Base-by-base conservation (phyloP, 2,113 vertebrate species). In the Salvelinus fontinalis region DNA sequence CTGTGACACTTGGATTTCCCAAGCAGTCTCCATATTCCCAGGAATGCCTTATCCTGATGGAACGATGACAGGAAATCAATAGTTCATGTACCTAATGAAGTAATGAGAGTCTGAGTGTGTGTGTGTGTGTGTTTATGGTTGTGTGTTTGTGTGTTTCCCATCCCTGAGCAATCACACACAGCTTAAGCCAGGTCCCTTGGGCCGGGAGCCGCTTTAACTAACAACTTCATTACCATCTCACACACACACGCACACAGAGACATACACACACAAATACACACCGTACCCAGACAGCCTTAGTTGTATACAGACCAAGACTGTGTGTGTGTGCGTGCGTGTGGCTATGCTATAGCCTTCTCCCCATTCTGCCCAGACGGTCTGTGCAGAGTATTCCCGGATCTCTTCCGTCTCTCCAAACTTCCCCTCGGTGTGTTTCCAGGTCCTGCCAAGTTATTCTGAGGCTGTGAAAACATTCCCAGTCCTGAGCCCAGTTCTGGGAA, bases 1-100 rank as follows among this genome's bases (percentile, higher is more conserved):
- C 88, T 90, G 77, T 82, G 91, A 77, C 82, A 89, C 82, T 84
- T 90, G 87, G 90, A 93, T 90, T 91, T 92, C 94, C 93, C 93
- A 91, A 89, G 84, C 88, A 88, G 89, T 89, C 92, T 89, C 88
- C 93, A 89, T 86, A 89, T 94, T 95, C 93, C 88, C 89, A 83
- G 84, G 92, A 90, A 94, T 90, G 91, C 90, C 91, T 92, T 94
- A 85, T 89, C 91, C 90, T 93, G 87, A 88, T 93, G 92, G 87
- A 95, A 93, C 90, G 83, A 88, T 92, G 94, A 94, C 94, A 96
- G 93, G 83, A 97, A 97, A 95, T 97, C 94, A 94, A 95, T 96
- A 93, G 83, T 70, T 83, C 77, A 84, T 90, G 84, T 90, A 92
- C 90, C 92, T 94, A 94, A 96, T 93, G 84, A 92, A 92, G 94